A percentile compares a stretch with the other conserved stretches of the same genome.
Evolutionary conservation across 2,797 vertebrate species (phyloP).

Genomic region (Podargus strigoides): DNA sequence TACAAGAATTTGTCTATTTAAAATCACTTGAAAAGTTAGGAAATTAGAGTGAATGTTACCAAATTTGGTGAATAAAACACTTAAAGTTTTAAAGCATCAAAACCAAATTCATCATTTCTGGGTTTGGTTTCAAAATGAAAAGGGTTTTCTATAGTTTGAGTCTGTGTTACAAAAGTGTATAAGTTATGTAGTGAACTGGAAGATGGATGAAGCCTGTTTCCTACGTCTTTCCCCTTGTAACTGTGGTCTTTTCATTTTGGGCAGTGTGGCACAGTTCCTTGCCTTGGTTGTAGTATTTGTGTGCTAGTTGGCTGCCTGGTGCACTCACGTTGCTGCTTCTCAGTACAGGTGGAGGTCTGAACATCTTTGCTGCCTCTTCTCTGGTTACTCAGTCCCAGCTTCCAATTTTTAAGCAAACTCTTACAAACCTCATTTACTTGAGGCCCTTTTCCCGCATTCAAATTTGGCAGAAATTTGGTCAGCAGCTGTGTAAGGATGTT

Average conservation of each 20-base stretch:
- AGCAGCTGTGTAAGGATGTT: background rate
- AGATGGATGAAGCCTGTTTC: background rate
- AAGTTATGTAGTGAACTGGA: too few species aligned
- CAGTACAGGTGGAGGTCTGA: background rate
- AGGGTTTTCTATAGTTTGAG: background rate
- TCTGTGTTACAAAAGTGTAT: background rate
- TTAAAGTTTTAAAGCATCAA: background rate
- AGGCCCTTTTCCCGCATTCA: background rate
- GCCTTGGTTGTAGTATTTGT: too few species aligned
- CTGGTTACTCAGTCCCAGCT: background rate
- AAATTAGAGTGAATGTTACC: background rate
- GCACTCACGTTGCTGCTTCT: background rate
- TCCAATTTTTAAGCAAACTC: background rate
- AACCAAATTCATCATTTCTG: rapidly evolving
- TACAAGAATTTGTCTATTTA: background rate
- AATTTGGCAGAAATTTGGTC: background rate
- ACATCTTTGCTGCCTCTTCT: background rate
- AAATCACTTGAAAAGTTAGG: background rate
- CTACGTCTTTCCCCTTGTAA: background rate
- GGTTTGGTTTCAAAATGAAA: background rate
- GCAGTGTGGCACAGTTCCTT: background rate
- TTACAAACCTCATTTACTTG: background rate
- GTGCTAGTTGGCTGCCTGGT: background rate
- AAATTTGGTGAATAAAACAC: background rate
- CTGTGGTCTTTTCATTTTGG: background rate